Evolutionary conservation across 2,113 vertebrate genomes (phyloP).

Genomic region (Anolis sagrei): DNA sequence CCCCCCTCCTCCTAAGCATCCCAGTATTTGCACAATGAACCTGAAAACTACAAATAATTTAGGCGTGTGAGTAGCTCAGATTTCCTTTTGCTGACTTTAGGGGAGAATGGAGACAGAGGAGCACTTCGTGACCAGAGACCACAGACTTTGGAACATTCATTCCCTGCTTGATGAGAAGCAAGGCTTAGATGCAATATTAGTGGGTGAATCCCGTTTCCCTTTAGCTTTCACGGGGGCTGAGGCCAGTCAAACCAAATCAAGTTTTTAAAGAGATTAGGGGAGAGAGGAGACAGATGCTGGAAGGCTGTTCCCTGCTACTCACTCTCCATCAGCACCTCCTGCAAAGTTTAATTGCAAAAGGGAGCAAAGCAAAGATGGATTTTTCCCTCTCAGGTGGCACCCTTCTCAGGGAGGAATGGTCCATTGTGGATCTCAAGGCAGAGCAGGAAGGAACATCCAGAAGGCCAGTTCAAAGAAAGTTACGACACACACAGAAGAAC

Average conservation of each 20-base stretch:
- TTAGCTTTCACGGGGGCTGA: slow-evolving; percentile 22
- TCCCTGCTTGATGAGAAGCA: not conserved
- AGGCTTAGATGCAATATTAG: not conserved
- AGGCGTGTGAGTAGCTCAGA: not conserved
- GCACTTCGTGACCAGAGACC: not conserved
- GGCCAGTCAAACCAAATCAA: slow-evolving; percentile 5
- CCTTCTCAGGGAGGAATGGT: not conserved
- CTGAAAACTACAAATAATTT: not conserved
- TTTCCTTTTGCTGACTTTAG: not conserved
- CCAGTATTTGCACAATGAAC: not conserved
- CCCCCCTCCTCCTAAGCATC: not conserved
- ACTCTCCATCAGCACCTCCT: slow-evolving; percentile 12
- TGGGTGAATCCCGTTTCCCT: slow-evolving; percentile 6
- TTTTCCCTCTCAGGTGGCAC: not conserved
- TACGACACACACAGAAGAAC: slow-evolving; percentile 58
- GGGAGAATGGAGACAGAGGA: not conserved
- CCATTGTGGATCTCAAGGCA: not conserved
- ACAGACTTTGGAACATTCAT: not conserved
- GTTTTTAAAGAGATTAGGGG: slow-evolving; percentile 7
- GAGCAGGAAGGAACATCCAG: slow-evolving; percentile 66
- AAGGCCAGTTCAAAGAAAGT: slow-evolving; percentile 50
- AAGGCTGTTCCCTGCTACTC: not conserved
- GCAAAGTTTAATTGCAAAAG: not conserved
- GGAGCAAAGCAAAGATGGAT: not conserved
- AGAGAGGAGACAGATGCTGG: slow-evolving; percentile 2